Conservation (phyloP, 2,888 invertebrate species). For the Drosophila antonietae region DNA sequence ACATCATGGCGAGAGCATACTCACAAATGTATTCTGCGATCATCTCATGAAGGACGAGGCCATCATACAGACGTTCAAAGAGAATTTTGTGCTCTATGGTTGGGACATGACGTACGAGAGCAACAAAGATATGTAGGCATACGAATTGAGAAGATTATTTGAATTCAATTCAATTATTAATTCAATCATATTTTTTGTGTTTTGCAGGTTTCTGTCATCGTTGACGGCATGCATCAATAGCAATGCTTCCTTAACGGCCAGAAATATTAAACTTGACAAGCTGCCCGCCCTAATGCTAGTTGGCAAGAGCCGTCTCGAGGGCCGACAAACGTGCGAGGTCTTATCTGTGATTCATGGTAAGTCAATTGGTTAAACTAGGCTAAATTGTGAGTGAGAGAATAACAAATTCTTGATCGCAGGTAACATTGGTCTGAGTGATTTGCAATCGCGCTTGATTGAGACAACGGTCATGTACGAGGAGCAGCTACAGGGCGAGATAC, state of each 20-base stretch:
- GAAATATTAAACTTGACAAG: conserved; percentile 93
- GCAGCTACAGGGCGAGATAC: conserved; percentile 90
- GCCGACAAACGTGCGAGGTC: conserved; percentile 94
- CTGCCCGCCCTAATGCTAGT: conserved; percentile 95
- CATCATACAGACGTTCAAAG: conserved; percentile 94
- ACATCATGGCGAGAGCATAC: conserved; percentile 97
- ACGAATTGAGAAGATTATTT: not conserved
- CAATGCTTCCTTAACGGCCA: conserved; percentile 92
- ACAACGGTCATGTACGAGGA: conserved; percentile 93
- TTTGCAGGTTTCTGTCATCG: conserved; percentile 89
- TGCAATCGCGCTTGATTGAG: conserved; percentile 94
- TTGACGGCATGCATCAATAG: conserved; percentile 92
- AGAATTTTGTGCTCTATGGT: conserved; percentile 97
- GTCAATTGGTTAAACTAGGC: not conserved
- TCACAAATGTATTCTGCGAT: conserved; percentile 98
- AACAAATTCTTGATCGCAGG: conserved; percentile 61
- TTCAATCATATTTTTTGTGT: conserved; percentile 12
- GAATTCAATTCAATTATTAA: not conserved
- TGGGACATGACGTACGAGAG: conserved; percentile 97
- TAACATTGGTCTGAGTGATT: conserved; percentile 94
- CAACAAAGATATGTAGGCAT: conserved; percentile 91
- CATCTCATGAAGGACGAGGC: conserved; percentile 96
- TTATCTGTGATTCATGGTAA: conserved; percentile 95
- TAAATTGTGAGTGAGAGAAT: not conserved
- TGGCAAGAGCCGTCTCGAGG: conserved; percentile 88